Evolutionary conservation across 2,888 invertebrate species (phyloP), one percentile per base, ranked within the genome.

Genomic region (Calliscelio sp.): DNA sequence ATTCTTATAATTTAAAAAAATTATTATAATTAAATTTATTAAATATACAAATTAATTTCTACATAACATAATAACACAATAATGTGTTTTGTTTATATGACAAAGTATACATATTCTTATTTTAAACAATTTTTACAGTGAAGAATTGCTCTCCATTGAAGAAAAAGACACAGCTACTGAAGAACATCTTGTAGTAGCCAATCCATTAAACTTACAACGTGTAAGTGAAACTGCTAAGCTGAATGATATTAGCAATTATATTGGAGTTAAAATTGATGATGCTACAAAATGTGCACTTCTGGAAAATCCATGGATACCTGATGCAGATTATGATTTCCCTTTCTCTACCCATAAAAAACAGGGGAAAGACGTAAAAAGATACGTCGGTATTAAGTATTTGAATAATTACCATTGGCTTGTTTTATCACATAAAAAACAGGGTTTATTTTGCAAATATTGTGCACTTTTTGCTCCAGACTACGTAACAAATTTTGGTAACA

Each of bases 361-460:
- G 6, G 41, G 35, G 2, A 57, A 59, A 41, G 16, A 38, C 10
- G 46, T 41, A 8, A 57, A 71, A n/a, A 59, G 49, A n/a, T 46
- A 59, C 4, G 41, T 59, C 4, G 18, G 32, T n/a, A 44, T 57
- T 16, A 14, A 49, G 2, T 46, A 71, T 59, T 32, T 71, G 8
- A 22, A 59, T 16, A 16, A 44, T 6, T 71, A 59, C 35, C 35
- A 20, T 10, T 71, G 71, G 71, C n/a, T 38, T 16, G 59, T 71
- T n/a, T 59, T 44, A 22, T 71, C 71, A 18, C n/a, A 24, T 3
- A 41, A 28, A 8, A 16, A 28, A 10, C 24, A 59, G n/a, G 71
- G 71, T 10, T n/a, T 71, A 0, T 71, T 32, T 46, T 71, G 55
- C 28, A 59, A 59, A 59, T 71, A 46, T 44, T 71, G 71, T 49